Percentiles rank a stretch among this genome's conserved stretches.
Conservation (phyloP, 2,113 vertebrate species). For the Sigmodon hispidus region DNA sequence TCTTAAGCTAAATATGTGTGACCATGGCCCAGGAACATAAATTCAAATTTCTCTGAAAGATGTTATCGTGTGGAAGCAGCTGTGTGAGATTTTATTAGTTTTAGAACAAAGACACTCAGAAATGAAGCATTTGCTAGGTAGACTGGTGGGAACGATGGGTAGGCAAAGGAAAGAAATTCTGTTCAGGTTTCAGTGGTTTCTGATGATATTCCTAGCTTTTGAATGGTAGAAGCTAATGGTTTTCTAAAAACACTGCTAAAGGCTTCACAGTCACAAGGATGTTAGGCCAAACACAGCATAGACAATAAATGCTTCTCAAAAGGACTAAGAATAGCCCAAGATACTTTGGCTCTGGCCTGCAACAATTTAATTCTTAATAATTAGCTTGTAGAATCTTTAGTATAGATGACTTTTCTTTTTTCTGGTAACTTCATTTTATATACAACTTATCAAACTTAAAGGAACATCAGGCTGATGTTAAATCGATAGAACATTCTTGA, state of each 20-base stretch:
- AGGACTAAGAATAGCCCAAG: neutral
- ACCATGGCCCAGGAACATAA: neutral
- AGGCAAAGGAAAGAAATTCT: neutral
- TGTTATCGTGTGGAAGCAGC: neutral
- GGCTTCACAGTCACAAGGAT: neutral
- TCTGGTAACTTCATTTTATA: neutral
- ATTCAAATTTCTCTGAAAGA: neutral
- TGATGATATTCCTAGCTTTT: neutral
- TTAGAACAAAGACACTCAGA: neutral
- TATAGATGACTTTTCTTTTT: neutral
- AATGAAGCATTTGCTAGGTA: neutral
- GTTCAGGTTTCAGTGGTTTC: neutral
- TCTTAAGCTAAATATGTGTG: neutral
- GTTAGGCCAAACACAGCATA: neutral
- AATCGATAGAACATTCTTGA: neutral
- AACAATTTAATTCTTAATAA: neutral
- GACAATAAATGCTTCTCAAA: neutral
- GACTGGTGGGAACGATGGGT: neutral
- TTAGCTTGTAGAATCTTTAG: neutral
- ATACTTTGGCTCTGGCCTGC: neutral
- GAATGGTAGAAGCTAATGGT: neutral
- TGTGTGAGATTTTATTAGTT: neutral
- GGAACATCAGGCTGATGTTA: neutral
- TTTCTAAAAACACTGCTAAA: neutral
- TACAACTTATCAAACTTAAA: slow-evolving; percentile 34